Conservation (phyloP, 2,113 vertebrate genomes). For the Callithrix jacchus region DNA sequence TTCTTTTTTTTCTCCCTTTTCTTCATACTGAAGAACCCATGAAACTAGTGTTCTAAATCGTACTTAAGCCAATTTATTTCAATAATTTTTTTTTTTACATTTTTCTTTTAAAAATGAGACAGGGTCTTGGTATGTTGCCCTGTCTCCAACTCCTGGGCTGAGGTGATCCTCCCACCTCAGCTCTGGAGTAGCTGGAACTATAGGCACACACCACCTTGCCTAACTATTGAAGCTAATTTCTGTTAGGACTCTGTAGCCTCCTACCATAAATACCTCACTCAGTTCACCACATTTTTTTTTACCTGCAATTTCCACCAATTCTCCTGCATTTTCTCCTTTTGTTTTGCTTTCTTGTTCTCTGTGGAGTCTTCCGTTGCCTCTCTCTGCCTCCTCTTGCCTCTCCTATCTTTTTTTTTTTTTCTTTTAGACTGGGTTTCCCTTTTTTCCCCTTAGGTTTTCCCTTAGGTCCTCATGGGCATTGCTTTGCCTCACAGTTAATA, state of each 20-base stretch:
- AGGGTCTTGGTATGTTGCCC: no score
- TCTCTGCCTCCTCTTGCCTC: background rate
- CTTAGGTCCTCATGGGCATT: background rate
- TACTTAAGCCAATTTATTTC: constrained; percentile 22
- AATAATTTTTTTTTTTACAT: no score
- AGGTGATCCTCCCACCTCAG: background rate
- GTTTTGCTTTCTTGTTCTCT: background rate
- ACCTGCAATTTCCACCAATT: background rate
- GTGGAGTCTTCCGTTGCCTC: background rate
- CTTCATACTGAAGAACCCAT: background rate
- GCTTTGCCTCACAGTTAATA: background rate
- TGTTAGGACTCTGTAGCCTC: background rate
- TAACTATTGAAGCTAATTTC: constrained; percentile 10
- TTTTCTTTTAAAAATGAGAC: no score
- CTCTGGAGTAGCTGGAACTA: background rate
- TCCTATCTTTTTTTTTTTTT: background rate
- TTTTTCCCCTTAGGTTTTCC: no score
- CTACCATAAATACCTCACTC: background rate
- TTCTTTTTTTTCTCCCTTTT: background rate
- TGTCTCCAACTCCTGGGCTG: background rate
- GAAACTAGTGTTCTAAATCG: background rate
- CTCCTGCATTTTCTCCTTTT: background rate
- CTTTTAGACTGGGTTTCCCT: background rate
- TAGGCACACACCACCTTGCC: background rate
- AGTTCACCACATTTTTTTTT: background rate